These are phyloP conservation scores for Morpho helenor DNA, from an alignment of 2,888 invertebrate species.

Conservation along the genomic window DNA sequence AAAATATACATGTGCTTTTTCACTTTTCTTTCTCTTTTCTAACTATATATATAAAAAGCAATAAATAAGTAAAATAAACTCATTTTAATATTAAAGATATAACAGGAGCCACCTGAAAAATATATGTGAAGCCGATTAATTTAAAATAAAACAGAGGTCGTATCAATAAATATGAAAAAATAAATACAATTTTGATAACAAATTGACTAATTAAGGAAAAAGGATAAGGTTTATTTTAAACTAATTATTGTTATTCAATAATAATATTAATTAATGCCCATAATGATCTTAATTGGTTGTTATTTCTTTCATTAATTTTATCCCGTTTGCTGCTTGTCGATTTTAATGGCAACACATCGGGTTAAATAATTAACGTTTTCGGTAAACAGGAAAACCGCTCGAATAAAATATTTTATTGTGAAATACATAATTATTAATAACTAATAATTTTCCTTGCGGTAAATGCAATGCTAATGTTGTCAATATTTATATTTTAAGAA, in stretches of 20 bases:
- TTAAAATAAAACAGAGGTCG: too few relatives aligned
- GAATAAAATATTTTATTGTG: constrained; percentile 17
- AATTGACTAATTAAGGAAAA: constrained; percentile 19
- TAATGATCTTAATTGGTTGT: constrained; percentile 15
- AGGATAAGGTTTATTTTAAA: constrained; percentile 11
- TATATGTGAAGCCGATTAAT: too few relatives aligned
- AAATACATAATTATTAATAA: constrained; percentile 10
- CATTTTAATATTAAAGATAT: too few relatives aligned
- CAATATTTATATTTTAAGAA: too few relatives aligned
- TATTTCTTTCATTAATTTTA: constrained; percentile 14
- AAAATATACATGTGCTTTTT: too few relatives aligned
- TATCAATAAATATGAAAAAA: not conserved
- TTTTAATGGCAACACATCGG: not conserved
- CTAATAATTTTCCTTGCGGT: constrained; percentile 10
- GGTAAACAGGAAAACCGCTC: constrained; percentile 25
- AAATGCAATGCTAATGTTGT: not conserved
- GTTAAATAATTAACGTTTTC: constrained; percentile 9
- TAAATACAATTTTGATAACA: constrained; percentile 16
- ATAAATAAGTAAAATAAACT: too few relatives aligned
- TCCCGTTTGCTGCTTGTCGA: constrained; percentile 5
- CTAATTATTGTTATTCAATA: constrained; percentile 17
- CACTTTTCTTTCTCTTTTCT: too few relatives aligned
- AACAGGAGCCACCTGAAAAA: too few relatives aligned
- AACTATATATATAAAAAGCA: too few relatives aligned
- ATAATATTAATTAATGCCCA: constrained; percentile 18